phyloP scores from a whole-genome alignment of 2,888 invertebrate genomes.

The Cerceris rybyensis region DNA sequence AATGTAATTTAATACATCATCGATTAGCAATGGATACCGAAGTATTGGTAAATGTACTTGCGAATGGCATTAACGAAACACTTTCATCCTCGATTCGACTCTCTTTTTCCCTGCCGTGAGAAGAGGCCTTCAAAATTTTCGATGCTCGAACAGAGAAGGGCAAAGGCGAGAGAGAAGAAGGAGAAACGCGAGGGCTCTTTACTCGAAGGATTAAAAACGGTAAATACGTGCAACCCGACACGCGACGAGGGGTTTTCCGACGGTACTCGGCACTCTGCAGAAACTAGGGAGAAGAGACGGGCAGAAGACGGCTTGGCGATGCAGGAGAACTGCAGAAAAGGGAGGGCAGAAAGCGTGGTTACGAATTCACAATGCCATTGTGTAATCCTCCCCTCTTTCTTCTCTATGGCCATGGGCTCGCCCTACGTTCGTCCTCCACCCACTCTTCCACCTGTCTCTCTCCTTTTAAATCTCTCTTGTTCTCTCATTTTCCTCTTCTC shows the following conservation, averaged over 20 bases:
- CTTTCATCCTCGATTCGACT: background rate
- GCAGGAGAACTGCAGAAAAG: slow-evolving; percentile 39
- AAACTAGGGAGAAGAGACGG: slow-evolving; percentile 12
- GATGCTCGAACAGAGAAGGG: slow-evolving; percentile 3
- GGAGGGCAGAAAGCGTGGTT: slow-evolving; percentile 49
- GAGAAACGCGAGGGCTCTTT: slow-evolving; percentile 13
- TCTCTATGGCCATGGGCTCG: slow-evolving; percentile 26
- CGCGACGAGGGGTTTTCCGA: slow-evolving; percentile 44
- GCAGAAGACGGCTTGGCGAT: slow-evolving; percentile 37
- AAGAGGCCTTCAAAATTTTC: slow-evolving; percentile 28
- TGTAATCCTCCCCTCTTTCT: slow-evolving; percentile 60
- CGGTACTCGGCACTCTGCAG: slow-evolving; percentile 22
- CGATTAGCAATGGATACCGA: no score
- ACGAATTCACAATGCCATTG: slow-evolving; percentile 74
- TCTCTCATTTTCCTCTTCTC: background rate
- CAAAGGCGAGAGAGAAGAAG: background rate
- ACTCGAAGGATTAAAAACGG: slow-evolving; percentile 52
- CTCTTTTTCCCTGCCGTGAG: background rate
- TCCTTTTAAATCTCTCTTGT: slow-evolving; percentile 35
- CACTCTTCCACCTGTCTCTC: background rate
- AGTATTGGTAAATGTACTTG: no score
- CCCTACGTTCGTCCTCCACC: slow-evolving; percentile 16
- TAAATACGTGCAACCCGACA: slow-evolving; percentile 55
- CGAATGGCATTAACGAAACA: background rate
- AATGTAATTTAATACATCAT: no score